Conservation (phyloP, 2,113 vertebrate species). For the Oostethus manadensis region DNA sequence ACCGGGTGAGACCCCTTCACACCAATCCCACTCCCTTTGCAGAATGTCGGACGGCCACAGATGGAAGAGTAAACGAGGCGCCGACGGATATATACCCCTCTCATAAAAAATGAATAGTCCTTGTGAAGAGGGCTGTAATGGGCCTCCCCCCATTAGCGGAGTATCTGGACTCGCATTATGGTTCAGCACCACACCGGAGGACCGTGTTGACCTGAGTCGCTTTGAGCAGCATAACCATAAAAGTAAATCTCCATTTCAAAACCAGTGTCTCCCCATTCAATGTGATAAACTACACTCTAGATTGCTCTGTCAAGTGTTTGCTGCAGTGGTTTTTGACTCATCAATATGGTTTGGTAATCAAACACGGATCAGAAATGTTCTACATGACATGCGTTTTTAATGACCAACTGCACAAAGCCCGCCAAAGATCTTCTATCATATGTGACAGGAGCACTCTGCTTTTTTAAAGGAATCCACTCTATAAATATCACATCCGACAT, state of each 20-base stretch:
- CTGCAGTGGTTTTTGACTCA: too few species aligned
- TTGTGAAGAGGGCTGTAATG: slow-evolving; percentile 49
- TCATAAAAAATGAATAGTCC: slow-evolving; percentile 64
- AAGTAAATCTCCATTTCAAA: slow-evolving; percentile 47
- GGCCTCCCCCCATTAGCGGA: slow-evolving; percentile 46
- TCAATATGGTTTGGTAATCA: too few species aligned
- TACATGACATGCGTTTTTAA: too few species aligned
- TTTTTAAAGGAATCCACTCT: too few species aligned
- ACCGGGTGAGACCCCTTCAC: background rate
- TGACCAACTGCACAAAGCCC: too few species aligned
- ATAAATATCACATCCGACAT: too few species aligned
- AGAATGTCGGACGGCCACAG: slow-evolving; percentile 13
- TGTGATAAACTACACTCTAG: too few species aligned
- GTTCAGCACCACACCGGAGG: slow-evolving; percentile 42
- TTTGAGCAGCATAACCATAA: slow-evolving; percentile 42
- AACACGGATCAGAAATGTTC: too few species aligned
- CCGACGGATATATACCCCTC: slow-evolving; percentile 40
- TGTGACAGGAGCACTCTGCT: too few species aligned
- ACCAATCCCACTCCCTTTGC: slow-evolving; percentile 1
- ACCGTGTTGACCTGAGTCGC: slow-evolving; percentile 19
- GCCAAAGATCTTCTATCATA: too few species aligned
- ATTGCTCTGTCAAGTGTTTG: too few species aligned
- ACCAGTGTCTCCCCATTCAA: slow-evolving; percentile 19
- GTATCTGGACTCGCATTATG: slow-evolving; percentile 47
- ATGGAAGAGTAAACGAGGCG: slow-evolving; percentile 24